Percentiles rank a stretch among this genome's conserved stretches.
Conservation (phyloP, 2,888 invertebrate genomes). For the Bimastos eiseni region DNA sequence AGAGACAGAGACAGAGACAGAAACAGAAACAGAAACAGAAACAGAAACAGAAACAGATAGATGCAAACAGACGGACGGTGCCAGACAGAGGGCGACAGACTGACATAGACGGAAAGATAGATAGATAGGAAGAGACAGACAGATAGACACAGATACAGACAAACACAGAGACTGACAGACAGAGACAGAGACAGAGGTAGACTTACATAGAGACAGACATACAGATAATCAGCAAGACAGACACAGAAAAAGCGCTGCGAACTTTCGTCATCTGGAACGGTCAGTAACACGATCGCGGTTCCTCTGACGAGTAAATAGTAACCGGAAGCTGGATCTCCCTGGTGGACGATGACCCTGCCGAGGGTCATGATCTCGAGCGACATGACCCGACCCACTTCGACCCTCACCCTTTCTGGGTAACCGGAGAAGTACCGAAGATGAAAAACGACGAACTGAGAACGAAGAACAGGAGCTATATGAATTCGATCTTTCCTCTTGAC, state of each 20-base stretch:
- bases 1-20: too few relatives aligned
- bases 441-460: too few relatives aligned
- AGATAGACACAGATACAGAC: neutral
- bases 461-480: too few relatives aligned
- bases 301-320: constrained; percentile 3
- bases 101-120: too few relatives aligned
- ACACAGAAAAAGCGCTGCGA: too few relatives aligned
- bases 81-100: too few relatives aligned
- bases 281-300: neutral
- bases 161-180: neutral
- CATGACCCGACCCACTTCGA: constrained; percentile 13
- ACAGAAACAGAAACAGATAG: too few relatives aligned
- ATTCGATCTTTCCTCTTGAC: too few relatives aligned
- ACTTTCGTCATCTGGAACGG: neutral
- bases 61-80: too few relatives aligned
- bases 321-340: neutral
- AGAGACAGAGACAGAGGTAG: neutral
- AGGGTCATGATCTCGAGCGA: neutral
- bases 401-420: neutral
- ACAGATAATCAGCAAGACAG: neutral
- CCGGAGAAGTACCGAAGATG: neutral
- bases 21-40: too few relatives aligned
- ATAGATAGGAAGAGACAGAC: too few relatives aligned
- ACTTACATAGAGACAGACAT: neutral
- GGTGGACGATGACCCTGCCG: neutral